Percentiles rank a stretch among this genome's conserved stretches.
Evolutionary conservation across 2,888 invertebrate species (phyloP).

Genomic region (Tromatobia lineatoria): DNA sequence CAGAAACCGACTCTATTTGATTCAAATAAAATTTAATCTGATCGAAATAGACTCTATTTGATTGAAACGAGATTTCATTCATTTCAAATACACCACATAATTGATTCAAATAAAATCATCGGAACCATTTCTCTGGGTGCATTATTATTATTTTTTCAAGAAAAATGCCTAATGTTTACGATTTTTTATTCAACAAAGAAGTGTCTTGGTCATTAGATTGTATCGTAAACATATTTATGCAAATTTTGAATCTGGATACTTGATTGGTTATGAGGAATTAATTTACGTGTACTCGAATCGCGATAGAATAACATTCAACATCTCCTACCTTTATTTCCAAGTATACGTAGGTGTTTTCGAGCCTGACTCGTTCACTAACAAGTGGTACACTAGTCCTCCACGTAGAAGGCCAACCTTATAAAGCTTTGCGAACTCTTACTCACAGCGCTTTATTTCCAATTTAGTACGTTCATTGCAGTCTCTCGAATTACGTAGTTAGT

Average conservation of each 20-base stretch:
- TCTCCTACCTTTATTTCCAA: not conserved
- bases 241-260: not conserved
- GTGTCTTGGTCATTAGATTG: no score
- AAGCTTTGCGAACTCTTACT: not conserved
- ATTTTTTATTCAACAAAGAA: no score
- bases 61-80: no score
- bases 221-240: not conserved
- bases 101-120: no score
- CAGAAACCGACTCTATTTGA: no score
- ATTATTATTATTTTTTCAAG: no score
- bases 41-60: no score
- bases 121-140: no score
- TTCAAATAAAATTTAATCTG: no score
- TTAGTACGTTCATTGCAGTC: conserved; percentile 4
- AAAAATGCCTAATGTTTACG: no score
- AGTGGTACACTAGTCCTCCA: not conserved
- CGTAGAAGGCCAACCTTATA: not conserved
- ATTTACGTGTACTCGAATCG: not conserved
- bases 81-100: no score
- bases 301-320: not conserved
- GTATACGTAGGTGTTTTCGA: not conserved
- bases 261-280: not conserved
- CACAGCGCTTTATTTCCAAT: not conserved
- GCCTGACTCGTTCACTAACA: not conserved
- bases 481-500: conserved; percentile 6